Evolutionary conservation across 2,888 invertebrate species (phyloP).

Genomic region (Yponomeuta cagnagella): DNA sequence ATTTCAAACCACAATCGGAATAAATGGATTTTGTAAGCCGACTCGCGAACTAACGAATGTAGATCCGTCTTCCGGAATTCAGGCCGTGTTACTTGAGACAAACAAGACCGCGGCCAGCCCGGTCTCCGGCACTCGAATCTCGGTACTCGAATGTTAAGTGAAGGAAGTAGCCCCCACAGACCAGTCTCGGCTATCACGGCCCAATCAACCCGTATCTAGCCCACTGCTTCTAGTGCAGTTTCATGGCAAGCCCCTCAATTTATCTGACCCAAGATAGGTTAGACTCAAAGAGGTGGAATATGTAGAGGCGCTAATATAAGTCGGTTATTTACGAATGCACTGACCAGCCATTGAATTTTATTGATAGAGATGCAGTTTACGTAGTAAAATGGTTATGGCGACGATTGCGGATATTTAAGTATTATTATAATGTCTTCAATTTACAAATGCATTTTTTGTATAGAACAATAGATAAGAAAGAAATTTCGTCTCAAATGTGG

Average conservation of each 20-base stretch:
- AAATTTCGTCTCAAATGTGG: too few species aligned
- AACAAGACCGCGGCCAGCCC: constrained; percentile 11
- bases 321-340: too few species aligned
- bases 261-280: not conserved
- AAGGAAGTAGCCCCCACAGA: constrained; percentile 67
- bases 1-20: too few species aligned
- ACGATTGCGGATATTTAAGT: too few species aligned
- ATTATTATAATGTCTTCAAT: too few species aligned
- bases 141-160: constrained; percentile 68
- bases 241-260: not conserved
- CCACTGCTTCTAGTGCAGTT: not conserved
- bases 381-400: too few species aligned
- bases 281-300: not conserved
- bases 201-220: constrained; percentile 56
- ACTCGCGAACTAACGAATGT: constrained; percentile 2
- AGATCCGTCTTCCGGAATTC: not conserved
- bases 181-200: constrained; percentile 66
- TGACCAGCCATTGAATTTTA: too few species aligned
- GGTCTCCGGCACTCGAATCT: constrained; percentile 33
- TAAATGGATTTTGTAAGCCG: not conserved
- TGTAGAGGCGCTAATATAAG: too few species aligned
- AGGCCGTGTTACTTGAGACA: constrained; percentile 8
- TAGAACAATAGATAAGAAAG: too few species aligned
- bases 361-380: too few species aligned
- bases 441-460: too few species aligned